Conservation (phyloP, 2,888 invertebrate species). For the Dryomyza anilis region DNA sequence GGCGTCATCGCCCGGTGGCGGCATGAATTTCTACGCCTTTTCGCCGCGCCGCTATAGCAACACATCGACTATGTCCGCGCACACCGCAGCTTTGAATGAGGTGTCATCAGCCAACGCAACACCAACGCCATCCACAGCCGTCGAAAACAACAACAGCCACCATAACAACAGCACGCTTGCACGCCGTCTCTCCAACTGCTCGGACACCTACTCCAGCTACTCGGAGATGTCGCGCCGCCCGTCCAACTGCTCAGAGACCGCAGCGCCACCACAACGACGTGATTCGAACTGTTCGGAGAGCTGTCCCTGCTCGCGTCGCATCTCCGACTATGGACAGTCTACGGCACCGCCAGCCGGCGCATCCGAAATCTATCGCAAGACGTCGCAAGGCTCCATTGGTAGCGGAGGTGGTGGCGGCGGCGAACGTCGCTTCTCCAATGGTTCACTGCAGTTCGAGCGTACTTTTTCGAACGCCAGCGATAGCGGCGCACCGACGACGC, state of each 20-base stretch:
- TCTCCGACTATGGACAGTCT: slow-evolving; percentile 56
- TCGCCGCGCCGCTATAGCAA: slow-evolving; percentile 69
- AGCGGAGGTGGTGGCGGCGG: too few species aligned
- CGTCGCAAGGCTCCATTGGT: slow-evolving; percentile 60
- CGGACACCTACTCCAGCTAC: slow-evolving; percentile 54
- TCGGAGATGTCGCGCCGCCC: slow-evolving; percentile 56
- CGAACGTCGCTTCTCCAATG: slow-evolving; percentile 64
- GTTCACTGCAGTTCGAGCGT: slow-evolving; percentile 56
- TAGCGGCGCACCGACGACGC: slow-evolving; percentile 48
- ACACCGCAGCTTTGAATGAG: slow-evolving; percentile 35
- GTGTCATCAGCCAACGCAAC: slow-evolving; percentile 30
- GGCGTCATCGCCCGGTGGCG: slow-evolving; percentile 33
- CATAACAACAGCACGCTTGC: slow-evolving; percentile 40
- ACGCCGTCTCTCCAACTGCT: slow-evolving; percentile 59
- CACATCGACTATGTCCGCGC: slow-evolving; percentile 64
- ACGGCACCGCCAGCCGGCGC: too few species aligned
- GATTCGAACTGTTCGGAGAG: slow-evolving; percentile 59
- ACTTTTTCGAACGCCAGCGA: slow-evolving; percentile 55
- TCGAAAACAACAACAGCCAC: slow-evolving; percentile 19
- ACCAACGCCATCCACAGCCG: slow-evolving; percentile 5
- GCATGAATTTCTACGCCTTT: slow-evolving; percentile 50
- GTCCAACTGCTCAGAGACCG: slow-evolving; percentile 56
- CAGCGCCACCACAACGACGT: slow-evolving; percentile 48
- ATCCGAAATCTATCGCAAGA: slow-evolving; percentile 53
- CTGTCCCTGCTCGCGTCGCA: slow-evolving; percentile 58